A percentile compares a stretch with the other conserved stretches of the same genome.
phyloP scores from a whole-genome alignment of 2,113 vertebrate species.

The Thunnus thynnus region DNA sequence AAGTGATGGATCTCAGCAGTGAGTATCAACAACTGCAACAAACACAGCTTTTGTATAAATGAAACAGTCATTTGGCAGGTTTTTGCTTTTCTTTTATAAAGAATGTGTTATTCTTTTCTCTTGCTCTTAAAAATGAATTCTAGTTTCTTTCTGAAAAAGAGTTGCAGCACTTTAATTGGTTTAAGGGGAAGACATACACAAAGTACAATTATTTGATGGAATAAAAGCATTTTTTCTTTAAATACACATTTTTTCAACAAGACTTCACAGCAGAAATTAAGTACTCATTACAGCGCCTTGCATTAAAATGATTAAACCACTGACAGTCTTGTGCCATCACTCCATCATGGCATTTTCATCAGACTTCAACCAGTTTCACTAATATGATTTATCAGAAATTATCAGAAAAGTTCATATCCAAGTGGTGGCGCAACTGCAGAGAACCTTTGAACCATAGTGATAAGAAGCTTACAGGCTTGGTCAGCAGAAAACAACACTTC shows the following conservation, averaged over 20 bases:
- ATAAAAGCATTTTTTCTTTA: no score
- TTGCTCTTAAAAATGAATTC: not conserved
- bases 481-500: slow-evolving; percentile 48
- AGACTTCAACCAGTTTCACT: not conserved
- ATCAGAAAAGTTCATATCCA: not conserved
- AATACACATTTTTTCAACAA: no score
- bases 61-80: not conserved
- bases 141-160: not conserved
- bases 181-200: not conserved
- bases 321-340: not conserved
- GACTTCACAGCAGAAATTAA: no score
- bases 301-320: not conserved
- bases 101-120: not conserved
- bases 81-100: not conserved
- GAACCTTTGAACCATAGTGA: slow-evolving; percentile 65
- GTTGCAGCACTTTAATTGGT: not conserved
- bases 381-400: slow-evolving; percentile 8
- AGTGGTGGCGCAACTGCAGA: slow-evolving; percentile 41
- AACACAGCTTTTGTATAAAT: not conserved
- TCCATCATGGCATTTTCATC: not conserved
- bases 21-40: slow-evolving; percentile 57
- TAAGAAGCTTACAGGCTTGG: slow-evolving; percentile 76
- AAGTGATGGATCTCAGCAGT: slow-evolving; percentile 84
- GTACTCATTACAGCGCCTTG: not conserved
- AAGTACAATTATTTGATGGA: not conserved